Evolutionary conservation across 2,113 vertebrate species (phyloP).

Genomic region (Erinaceus europaeus): DNA sequence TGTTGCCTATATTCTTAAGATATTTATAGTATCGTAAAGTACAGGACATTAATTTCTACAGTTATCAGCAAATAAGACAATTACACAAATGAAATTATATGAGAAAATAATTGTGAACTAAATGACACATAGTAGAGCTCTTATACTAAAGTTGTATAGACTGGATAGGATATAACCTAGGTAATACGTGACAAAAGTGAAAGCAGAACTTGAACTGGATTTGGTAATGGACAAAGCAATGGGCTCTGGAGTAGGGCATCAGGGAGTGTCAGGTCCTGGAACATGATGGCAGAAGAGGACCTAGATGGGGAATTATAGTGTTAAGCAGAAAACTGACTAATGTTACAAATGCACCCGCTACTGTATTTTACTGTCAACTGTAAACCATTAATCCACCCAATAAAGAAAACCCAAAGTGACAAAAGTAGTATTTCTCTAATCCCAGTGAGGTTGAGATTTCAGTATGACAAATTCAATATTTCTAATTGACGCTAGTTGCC

Average conservation of each 20-base stretch:
- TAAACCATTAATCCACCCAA: no score
- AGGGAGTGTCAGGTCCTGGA: no score
- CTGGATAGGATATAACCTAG: background rate
- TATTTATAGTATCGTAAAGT: background rate
- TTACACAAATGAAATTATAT: background rate
- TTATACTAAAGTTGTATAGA: background rate
- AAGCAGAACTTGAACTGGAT: no score
- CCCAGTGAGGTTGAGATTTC: background rate
- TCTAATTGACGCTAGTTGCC: background rate
- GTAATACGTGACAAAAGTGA: background rate
- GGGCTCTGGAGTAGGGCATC: no score
- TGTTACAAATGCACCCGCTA: no score
- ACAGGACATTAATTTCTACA: background rate
- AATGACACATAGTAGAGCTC: background rate
- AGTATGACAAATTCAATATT: conserved; percentile 4
- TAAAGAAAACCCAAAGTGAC: no score
- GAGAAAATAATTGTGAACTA: background rate
- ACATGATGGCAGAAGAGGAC: no score
- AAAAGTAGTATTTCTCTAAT: conserved; percentile 12
- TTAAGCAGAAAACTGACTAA: no score
- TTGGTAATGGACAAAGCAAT: no score
- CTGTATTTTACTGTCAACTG: no score
- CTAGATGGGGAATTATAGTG: no score
- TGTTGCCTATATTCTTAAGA: background rate
- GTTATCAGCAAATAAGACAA: background rate